Evolutionary conservation across 2,888 invertebrate species (phyloP).

Genomic region (Amiota communis): DNA sequence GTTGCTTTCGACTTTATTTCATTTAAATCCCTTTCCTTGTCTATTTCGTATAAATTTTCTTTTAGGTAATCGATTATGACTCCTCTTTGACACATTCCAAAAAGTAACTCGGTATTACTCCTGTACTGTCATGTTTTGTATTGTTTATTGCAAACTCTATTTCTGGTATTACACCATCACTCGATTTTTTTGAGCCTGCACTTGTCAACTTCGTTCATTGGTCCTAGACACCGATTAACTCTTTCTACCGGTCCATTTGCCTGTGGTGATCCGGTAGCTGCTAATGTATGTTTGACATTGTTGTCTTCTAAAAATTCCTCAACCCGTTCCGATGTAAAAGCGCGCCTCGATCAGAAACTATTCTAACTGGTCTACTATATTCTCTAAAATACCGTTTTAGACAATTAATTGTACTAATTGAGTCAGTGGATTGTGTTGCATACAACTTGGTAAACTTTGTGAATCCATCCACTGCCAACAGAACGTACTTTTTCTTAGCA

Average conservation of each 20-base stretch:
- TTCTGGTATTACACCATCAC: background rate
- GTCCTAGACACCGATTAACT: background rate
- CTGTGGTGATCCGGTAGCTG: background rate
- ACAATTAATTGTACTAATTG: conserved; percentile 11
- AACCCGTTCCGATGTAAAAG: conserved; percentile 21
- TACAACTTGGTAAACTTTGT: conserved; percentile 43
- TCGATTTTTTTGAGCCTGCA: background rate
- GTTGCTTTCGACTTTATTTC: background rate
- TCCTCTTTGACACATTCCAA: conserved; percentile 1
- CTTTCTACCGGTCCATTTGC: background rate
- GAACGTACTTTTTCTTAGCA: conserved; percentile 28
- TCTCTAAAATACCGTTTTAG: conserved; percentile 27
- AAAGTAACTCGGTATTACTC: background rate
- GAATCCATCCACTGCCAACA: conserved; percentile 25
- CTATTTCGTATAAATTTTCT: conserved; percentile 9
- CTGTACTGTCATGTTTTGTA: background rate
- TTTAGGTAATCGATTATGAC: conserved; percentile 38
- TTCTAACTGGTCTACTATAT: conserved; percentile 20
- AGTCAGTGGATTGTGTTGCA: conserved; percentile 18
- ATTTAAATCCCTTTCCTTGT: background rate
- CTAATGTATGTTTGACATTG: conserved; percentile 15
- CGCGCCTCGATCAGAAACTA: conserved; percentile 17
- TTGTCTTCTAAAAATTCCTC: conserved; percentile 2
- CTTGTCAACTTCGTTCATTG: conserved; percentile 2
- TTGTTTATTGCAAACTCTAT: conserved; percentile 13